Evolutionary conservation across 2,797 vertebrate genomes (phyloP).

Genomic region (Natrix natrix): DNA sequence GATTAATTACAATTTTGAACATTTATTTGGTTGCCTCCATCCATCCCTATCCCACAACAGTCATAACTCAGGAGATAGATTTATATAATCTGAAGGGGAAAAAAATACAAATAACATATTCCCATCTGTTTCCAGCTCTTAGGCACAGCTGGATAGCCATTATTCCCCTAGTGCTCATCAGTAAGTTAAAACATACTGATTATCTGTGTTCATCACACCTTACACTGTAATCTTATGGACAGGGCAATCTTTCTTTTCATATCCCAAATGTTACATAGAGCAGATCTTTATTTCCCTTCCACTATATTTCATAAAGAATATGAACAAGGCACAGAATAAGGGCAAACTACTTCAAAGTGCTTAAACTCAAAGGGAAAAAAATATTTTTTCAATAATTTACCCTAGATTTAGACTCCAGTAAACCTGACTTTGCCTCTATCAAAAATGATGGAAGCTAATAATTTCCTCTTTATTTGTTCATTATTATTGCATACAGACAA

Average conservation of each 20-base stretch:
- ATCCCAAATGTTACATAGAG: background rate
- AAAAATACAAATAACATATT: background rate
- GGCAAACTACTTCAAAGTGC: constrained; percentile 6
- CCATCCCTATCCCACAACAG: background rate
- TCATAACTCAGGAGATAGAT: background rate
- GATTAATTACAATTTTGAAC: background rate
- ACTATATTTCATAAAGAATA: background rate
- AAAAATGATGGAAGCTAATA: constrained; percentile 23
- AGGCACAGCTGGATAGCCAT: background rate
- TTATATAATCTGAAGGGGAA: background rate
- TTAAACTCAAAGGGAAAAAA: background rate
- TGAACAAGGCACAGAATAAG: constrained; percentile 11
- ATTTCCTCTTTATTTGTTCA: constrained; percentile 24
- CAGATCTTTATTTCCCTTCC: background rate
- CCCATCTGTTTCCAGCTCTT: background rate
- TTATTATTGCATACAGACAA: constrained; percentile 26
- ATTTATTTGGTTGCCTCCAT: background rate
- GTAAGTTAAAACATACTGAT: background rate
- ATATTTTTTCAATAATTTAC: background rate
- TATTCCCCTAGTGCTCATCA: background rate
- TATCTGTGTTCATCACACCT: background rate
- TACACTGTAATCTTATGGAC: background rate
- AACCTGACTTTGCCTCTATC: background rate
- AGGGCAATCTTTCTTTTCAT: background rate
- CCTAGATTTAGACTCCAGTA: background rate